These are phyloP conservation scores for Himalopsyche anomala DNA, from an alignment of 2,888 invertebrate genomes.

Conservation along the genomic window DNA sequence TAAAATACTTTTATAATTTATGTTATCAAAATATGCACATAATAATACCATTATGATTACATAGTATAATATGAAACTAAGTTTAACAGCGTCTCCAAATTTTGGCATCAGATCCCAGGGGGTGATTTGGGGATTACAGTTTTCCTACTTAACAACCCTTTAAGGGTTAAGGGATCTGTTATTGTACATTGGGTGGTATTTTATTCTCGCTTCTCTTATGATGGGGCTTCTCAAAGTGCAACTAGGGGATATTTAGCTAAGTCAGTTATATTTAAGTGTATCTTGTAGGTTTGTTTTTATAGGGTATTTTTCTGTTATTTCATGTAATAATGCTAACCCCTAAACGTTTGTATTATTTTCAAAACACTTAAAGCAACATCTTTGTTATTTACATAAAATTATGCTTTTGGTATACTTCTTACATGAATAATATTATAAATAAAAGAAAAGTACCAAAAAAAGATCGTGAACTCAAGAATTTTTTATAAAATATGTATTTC, in stretches of 20 bases:
- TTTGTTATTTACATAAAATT: not conserved
- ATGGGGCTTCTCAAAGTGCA: constrained; percentile 18
- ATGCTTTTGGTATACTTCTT: not conserved
- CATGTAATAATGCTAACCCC: not conserved
- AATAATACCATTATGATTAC: not conserved
- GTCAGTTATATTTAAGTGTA: constrained; percentile 16
- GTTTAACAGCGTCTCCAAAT: constrained; percentile 1
- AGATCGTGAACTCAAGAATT: no score
- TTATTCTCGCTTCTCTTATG: constrained; percentile 1
- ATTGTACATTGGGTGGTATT: constrained; percentile 26
- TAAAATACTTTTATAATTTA: not conserved
- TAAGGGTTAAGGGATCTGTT: constrained; percentile 21
- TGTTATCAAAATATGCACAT: not conserved
- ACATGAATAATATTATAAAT: not conserved
- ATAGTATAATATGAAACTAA: not conserved
- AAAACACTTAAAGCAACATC: not conserved
- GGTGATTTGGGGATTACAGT: constrained; percentile 28
- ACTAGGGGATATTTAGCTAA: constrained; percentile 7
- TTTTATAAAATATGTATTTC: no score
- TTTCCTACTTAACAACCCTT: constrained; percentile 30
- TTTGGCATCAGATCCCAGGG: constrained; percentile 19
- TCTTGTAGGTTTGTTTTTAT: constrained; percentile 12
- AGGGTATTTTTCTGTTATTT: not conserved
- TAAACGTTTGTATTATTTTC: not conserved
- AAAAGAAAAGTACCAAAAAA: not conserved